These are phyloP conservation scores for Aix galericulata DNA, from an alignment of 2,113 vertebrate species.

Conservation along the genomic window DNA sequence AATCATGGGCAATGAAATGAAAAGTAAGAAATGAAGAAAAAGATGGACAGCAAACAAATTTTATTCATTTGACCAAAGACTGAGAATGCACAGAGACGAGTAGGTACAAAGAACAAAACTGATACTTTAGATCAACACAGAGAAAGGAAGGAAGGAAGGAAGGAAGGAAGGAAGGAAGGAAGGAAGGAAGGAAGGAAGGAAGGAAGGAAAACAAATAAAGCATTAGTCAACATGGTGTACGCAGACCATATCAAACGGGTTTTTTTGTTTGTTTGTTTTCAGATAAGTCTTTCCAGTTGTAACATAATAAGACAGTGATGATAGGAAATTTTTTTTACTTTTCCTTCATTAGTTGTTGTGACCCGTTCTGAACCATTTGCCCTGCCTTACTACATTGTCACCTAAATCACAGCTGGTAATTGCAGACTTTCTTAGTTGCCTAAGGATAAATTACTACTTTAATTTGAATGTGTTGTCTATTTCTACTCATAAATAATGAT, in stretches of 20 bases:
- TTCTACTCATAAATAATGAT: neutral
- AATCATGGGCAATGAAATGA: neutral
- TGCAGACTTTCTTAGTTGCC: neutral
- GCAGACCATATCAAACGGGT: neutral
- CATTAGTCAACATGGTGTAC: neutral
- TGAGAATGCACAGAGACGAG: neutral
- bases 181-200: too few species aligned
- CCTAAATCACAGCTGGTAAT: neutral
- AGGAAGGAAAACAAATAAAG: neutral
- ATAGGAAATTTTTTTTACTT: neutral
- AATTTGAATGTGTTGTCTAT: neutral
- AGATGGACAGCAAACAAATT: neutral
- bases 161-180: too few species aligned
- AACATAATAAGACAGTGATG: neutral
- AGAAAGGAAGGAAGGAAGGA: neutral
- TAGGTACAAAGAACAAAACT: neutral
- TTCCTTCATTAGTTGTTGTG: neutral
- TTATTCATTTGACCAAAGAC: neutral
- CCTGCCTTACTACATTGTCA: neutral
- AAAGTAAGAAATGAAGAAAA: neutral
- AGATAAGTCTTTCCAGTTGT: neutral
- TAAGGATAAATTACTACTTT: slow-evolving; percentile 21
- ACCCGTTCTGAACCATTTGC: neutral
- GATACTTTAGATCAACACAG: neutral
- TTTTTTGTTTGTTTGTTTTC: neutral